Evolutionary conservation across 2,113 vertebrate genomes (phyloP).

Genomic region (Urocynchramus pylzowi): DNA sequence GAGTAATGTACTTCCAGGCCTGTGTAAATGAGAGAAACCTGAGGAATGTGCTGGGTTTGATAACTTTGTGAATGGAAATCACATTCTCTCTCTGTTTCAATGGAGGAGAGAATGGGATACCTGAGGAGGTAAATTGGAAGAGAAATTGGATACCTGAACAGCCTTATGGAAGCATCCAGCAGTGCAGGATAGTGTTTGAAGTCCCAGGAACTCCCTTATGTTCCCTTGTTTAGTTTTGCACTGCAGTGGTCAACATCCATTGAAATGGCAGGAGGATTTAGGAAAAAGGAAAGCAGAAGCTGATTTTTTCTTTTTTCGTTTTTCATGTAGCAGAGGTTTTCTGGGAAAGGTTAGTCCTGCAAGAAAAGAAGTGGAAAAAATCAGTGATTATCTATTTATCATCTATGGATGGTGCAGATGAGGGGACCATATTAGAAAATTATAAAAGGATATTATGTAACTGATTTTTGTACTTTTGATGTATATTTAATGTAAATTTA

Average conservation of each 20-base stretch:
- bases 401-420: background rate
- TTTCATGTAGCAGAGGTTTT: background rate
- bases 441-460: background rate
- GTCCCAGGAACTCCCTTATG: background rate
- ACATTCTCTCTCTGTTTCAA: background rate
- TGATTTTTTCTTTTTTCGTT: background rate
- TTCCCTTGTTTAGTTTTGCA: background rate
- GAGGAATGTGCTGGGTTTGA: background rate
- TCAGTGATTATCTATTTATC: background rate
- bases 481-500: background rate
- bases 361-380: background rate
- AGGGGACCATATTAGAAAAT: background rate
- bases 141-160: background rate
- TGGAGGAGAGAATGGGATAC: background rate
- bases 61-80: background rate
- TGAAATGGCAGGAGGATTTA: background rate
- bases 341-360: background rate
- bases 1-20: background rate
- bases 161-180: background rate
- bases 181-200: background rate
- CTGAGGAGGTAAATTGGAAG: background rate
- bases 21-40: background rate
- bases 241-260: background rate
- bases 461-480: background rate
- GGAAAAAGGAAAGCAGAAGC: background rate